Base-by-base conservation (phyloP, 2,113 vertebrate species). In the Lepus timidus region DNA sequence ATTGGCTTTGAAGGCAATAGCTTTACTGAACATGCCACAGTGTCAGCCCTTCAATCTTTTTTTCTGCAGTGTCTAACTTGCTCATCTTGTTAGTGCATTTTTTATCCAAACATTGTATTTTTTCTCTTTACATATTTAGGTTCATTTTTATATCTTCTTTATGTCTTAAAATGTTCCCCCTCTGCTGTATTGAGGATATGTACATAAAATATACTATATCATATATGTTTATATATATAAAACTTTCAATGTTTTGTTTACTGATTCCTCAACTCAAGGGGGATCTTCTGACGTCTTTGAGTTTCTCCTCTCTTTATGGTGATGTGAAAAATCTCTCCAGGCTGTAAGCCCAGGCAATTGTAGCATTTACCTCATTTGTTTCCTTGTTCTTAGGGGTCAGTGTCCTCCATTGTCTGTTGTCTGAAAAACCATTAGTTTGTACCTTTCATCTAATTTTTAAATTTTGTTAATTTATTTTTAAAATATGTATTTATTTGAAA, bases 101-200 rank as follows among this genome's bases (percentile, higher is more conserved):
- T 83, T 87, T 68, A 79, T 85, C 14, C 3, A 81, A 33, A 92
- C 22, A 20, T 89, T 90, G 22, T 58, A 31, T 74, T 70, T 93
- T 92, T 73, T 36, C 29, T 79, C 67, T 95, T 0, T 67, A 1
- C 51, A 44, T 82, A 88, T 70, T 55, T 82, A 86, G 64, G 29
- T 19, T 33, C 58, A 44, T 94, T 81, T 88, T 85, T 65, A 27
- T 78, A 33, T 78, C 17, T 70, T 88, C 11, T 9, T 75, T 78
- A 36, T 49, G 23, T 64, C 49, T 86, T 82, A 76, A 85, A 73
- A 67, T 73, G 23, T 61, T 86, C 23, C 9, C 6, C 20, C 31
- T 88, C 6, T 39, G 0, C 3, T 10, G 17, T 58, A 58, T 16
- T 58, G 55, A 17, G 55, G 4, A 58, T 58, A 16, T 58, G 19